These are phyloP conservation scores for Boulengeromyrus knoepffleri DNA, from an alignment of 2,113 vertebrate genomes.

Conservation along the genomic window DNA sequence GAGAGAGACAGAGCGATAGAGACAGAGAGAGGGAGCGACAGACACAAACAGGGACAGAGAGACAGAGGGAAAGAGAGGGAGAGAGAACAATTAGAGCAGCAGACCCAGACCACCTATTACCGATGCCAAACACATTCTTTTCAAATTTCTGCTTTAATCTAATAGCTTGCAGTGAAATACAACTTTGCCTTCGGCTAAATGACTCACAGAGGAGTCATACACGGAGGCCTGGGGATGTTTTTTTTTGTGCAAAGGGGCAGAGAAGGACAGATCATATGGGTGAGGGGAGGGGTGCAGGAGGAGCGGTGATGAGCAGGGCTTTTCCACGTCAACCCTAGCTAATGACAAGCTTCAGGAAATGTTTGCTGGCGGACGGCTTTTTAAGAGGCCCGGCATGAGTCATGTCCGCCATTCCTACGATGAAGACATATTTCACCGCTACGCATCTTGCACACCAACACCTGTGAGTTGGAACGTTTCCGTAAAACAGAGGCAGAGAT, in stretches of 20 bases:
- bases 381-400: slow-evolving; percentile 32
- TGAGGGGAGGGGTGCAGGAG: not conserved
- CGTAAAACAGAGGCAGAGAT: not conserved
- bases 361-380: slow-evolving; percentile 13
- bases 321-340: slow-evolving; percentile 23
- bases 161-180: not conserved
- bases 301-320: not conserved
- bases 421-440: slow-evolving; percentile 16
- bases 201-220: not conserved
- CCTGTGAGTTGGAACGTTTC: not conserved
- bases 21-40: not conserved
- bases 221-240: not conserved
- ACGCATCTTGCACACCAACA: slow-evolving; percentile 22
- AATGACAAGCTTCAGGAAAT: slow-evolving; percentile 22
- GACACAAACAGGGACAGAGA: not conserved
- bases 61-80: not conserved
- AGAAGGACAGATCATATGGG: not conserved
- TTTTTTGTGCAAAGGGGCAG: not conserved
- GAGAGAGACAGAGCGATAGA: not conserved
- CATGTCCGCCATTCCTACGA: slow-evolving; percentile 33
- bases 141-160: not conserved
- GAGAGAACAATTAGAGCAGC: not conserved
- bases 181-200: slow-evolving; percentile 1
- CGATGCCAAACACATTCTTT: not conserved
- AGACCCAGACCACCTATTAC: not conserved